phyloP scores from a whole-genome alignment of 2,888 invertebrate genomes.

The Carpatolechia fugitivella region DNA sequence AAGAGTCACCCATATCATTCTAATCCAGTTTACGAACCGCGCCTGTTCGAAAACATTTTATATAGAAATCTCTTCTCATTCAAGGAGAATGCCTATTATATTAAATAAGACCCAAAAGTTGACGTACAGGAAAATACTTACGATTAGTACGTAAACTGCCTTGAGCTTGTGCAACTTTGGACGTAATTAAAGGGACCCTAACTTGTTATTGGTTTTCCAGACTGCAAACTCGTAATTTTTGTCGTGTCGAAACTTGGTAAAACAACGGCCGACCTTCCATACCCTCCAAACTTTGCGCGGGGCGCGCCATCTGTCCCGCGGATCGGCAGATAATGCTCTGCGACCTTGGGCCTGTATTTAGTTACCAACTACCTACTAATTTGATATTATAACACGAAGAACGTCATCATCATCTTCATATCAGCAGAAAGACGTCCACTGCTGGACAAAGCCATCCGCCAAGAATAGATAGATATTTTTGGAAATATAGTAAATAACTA shows the following conservation, averaged over 20 bases:
- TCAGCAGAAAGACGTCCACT: too few relatives aligned
- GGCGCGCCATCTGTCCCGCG: constrained; percentile 2
- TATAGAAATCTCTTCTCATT: too few relatives aligned
- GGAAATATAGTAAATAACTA: too few relatives aligned
- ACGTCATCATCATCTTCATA: too few relatives aligned
- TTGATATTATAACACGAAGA: too few relatives aligned
- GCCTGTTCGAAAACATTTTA: too few relatives aligned
- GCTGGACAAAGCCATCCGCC: too few relatives aligned
- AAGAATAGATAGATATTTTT: too few relatives aligned
- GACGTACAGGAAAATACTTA: not conserved
- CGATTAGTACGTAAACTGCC: not conserved
- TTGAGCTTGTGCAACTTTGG: not conserved
- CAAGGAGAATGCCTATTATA: too few relatives aligned
- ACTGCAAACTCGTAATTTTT: not conserved
- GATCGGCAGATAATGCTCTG: not conserved
- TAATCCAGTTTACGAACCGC: too few relatives aligned
- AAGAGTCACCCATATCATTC: too few relatives aligned
- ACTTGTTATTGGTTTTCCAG: not conserved
- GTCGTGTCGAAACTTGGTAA: constrained; percentile 1
- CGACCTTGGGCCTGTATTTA: not conserved
- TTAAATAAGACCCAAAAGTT: not conserved
- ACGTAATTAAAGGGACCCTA: not conserved
- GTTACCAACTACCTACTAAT: too few relatives aligned
- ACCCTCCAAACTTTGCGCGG: not conserved
- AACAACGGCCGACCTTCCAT: not conserved